Evolutionary conservation across 2,888 invertebrate genomes (phyloP).

Genomic region (Ophion costatus): DNA sequence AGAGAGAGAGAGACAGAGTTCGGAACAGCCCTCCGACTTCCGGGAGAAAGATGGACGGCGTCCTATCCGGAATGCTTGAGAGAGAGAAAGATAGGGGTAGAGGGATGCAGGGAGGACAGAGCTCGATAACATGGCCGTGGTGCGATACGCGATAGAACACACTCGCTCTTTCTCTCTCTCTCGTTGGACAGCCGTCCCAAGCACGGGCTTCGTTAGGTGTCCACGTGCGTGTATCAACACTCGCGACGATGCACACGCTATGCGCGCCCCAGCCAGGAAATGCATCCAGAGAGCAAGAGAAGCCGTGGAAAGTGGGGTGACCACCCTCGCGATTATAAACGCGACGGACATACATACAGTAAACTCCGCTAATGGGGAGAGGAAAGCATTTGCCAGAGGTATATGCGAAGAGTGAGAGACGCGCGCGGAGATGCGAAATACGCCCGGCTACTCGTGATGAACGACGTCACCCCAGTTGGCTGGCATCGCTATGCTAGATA

Average conservation of each 20-base stretch:
- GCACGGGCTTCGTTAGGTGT: slow-evolving; percentile 70
- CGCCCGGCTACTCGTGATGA: slow-evolving; percentile 73
- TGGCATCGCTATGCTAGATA: slow-evolving; percentile 78
- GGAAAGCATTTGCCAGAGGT: slow-evolving; percentile 60
- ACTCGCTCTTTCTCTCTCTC: background rate
- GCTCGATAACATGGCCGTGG: slow-evolving; percentile 75
- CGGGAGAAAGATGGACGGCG: background rate
- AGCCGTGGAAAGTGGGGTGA: slow-evolving; percentile 59
- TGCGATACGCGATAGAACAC: slow-evolving; percentile 78
- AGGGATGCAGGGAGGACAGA: slow-evolving; percentile 46
- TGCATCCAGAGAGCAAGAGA: slow-evolving; percentile 55
- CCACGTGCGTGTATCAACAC: slow-evolving; percentile 73
- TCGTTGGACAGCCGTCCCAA: slow-evolving; percentile 68
- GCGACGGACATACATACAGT: slow-evolving; percentile 27
- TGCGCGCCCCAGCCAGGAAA: slow-evolving; percentile 36
- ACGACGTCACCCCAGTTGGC: slow-evolving; percentile 78
- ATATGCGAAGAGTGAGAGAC: slow-evolving; percentile 45
- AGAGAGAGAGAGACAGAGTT: slow-evolving; percentile 4
- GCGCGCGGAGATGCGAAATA: slow-evolving; percentile 22
- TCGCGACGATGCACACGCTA: slow-evolving; percentile 3
- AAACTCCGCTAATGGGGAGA: slow-evolving; percentile 48
- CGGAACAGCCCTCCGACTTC: slow-evolving; percentile 23
- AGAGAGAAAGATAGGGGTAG: slow-evolving; percentile 18
- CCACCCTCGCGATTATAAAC: slow-evolving; percentile 54
- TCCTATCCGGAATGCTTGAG: background rate